Base-by-base conservation (phyloP, 2,888 invertebrate species). In the Cryptops parisi region DNA sequence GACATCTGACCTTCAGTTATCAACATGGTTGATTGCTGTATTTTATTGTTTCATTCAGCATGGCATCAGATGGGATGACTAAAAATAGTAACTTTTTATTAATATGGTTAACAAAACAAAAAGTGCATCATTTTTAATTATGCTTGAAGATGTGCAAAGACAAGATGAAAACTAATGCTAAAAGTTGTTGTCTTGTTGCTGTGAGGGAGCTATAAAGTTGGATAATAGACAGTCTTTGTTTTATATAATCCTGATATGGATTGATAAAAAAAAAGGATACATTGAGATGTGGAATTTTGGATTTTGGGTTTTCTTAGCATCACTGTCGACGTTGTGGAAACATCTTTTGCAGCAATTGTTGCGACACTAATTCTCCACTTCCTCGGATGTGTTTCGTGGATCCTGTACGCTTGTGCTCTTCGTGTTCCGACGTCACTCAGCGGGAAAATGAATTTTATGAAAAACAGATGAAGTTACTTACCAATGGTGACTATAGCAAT, bases 381-480 rank as follows among this genome's bases (percentile, higher is more conserved):
- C 72, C 68, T 1, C 62, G 74, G 38, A 73, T 74, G 73, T 70
- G 70, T 60, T 74, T 74, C 61, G 66, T 74, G 9, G 74, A 74
- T 59, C 74, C 74, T 17, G 74, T 74, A 9, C 62, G 73, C 33
- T 64, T 71, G 33, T 74, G 74, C 60, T 59, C 60, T 5, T 57
- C 60, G 12, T 74, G 74, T 61, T 61, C 63, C 15, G 62, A 63
- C 19, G 57, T 66, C 26, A 71, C 72, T 4, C 61, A 62, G 21
- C 66, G 66, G 55, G 74, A 74, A 59, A 69, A 69, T 59, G 68
- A 68, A 41, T 74, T 74, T 61, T 74, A 70, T 61, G 70, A 72
- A 41, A 67, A 66, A 54, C 68, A 73, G 58, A 59, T 74, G 23
- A 72, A 72, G 62, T 64, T 64, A 17, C 64, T 74, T 6, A 57